phyloP scores from a whole-genome alignment of 64 coral and sea anemone species.

The Orbicella faveolata region DNA sequence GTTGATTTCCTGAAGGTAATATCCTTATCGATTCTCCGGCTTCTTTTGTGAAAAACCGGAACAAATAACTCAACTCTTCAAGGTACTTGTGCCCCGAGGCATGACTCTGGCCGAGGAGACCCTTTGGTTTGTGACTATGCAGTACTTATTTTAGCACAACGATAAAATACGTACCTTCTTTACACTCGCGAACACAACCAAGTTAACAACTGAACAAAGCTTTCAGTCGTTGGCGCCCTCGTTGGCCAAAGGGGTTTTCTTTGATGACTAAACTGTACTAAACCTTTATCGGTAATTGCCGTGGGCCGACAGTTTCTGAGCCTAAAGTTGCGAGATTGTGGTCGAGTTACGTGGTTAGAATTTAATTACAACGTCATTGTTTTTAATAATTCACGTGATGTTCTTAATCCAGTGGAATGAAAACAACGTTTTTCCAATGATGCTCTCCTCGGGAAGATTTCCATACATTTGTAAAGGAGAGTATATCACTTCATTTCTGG shows the following conservation, averaged over 20 bases:
- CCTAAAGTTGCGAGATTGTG: neutral
- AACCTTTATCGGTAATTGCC: neutral
- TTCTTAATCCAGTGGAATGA: neutral
- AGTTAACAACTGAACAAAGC: too few species aligned
- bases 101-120: neutral
- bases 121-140: too few species aligned
- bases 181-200: neutral
- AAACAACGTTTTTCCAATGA: too few species aligned
- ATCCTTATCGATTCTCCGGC: neutral
- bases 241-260: neutral
- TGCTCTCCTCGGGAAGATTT: neutral
- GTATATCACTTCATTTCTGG: too few species aligned
- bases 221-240: neutral
- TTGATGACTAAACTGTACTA: neutral
- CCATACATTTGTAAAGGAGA: neutral
- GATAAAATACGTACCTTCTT: neutral
- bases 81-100: neutral
- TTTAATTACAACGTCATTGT: constrained; percentile 13
- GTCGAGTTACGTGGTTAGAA: constrained; percentile 30
- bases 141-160: neutral
- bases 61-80: neutral
- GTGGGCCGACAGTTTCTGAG: neutral
- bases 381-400: constrained; percentile 18
- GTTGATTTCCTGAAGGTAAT: neutral
- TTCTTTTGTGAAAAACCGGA: neutral